Conservation (phyloP, 2,888 invertebrate genomes). For the Metacarcinus magister region DNA sequence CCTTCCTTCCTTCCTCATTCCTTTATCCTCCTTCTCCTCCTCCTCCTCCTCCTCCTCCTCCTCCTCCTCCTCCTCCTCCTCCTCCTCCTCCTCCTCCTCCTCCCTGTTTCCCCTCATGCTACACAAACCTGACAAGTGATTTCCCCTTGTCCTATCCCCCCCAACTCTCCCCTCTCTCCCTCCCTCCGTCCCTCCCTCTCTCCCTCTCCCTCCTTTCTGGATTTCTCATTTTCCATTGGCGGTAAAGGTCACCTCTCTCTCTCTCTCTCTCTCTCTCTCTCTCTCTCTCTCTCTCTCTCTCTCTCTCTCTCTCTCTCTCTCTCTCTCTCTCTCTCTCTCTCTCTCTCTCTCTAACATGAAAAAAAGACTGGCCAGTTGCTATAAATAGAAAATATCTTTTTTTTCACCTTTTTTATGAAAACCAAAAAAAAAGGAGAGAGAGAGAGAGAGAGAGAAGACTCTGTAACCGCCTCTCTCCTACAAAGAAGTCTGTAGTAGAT, state of each 20-base stretch:
- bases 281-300: conserved; percentile 22
- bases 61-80: background rate
- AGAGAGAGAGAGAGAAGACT: no score
- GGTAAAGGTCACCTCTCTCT: background rate
- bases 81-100: background rate
- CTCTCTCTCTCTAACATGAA: background rate
- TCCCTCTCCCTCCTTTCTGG: background rate
- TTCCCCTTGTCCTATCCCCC: background rate
- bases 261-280: conserved; percentile 2
- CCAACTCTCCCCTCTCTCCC: background rate
- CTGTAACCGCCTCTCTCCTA: no score
- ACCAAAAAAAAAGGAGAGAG: no score
- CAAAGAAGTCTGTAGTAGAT: no score
- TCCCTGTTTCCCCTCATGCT: background rate
- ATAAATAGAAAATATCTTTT: background rate
- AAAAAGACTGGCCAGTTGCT: background rate
- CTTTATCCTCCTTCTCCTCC: background rate
- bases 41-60: background rate
- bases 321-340: conserved; percentile 5
- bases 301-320: conserved; percentile 48
- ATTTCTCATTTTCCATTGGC: background rate
- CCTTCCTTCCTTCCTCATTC: background rate
- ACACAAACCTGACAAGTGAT: background rate
- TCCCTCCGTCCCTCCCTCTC: no score
- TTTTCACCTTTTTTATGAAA: no score